A percentile compares a stretch with the other conserved stretches of the same genome.
Evolutionary conservation across 2,797 vertebrate genomes (phyloP).

Genomic region (Pteropus rufus): DNA sequence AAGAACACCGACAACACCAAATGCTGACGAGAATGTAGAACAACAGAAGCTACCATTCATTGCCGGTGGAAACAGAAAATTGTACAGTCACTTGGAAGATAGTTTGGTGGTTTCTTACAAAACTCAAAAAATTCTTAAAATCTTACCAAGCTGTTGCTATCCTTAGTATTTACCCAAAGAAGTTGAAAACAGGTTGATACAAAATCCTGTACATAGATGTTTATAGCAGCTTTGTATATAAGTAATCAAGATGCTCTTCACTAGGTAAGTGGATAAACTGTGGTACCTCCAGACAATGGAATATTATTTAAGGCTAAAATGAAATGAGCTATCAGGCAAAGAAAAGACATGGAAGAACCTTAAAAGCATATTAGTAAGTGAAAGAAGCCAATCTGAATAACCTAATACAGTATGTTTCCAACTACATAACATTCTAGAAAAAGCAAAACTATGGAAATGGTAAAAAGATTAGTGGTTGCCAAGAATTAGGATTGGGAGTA

Average conservation of each 20-base stretch:
- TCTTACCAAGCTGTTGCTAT: neutral
- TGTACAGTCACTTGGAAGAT: neutral
- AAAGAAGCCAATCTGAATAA: neutral
- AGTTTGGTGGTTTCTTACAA: neutral
- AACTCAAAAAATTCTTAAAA: neutral
- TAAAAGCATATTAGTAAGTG: neutral
- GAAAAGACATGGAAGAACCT: neutral
- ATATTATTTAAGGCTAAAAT: neutral
- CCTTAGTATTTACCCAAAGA: neutral
- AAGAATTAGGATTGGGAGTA: neutral
- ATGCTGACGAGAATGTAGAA: neutral
- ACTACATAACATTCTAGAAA: neutral
- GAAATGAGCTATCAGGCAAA: neutral
- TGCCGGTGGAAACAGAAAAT: neutral
- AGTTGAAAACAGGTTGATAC: neutral
- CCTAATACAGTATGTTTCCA: neutral
- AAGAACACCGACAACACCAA: neutral
- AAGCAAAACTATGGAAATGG: neutral
- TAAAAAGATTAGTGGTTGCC: neutral
- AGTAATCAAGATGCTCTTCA: neutral
- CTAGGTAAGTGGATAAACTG: neutral
- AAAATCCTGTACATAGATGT: neutral
- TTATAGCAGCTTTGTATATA: neutral
- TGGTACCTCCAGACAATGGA: neutral
- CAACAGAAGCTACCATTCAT: neutral